Evolutionary conservation across 2,113 vertebrate species (phyloP).

Genomic region (Eretmochelys imbricata): DNA sequence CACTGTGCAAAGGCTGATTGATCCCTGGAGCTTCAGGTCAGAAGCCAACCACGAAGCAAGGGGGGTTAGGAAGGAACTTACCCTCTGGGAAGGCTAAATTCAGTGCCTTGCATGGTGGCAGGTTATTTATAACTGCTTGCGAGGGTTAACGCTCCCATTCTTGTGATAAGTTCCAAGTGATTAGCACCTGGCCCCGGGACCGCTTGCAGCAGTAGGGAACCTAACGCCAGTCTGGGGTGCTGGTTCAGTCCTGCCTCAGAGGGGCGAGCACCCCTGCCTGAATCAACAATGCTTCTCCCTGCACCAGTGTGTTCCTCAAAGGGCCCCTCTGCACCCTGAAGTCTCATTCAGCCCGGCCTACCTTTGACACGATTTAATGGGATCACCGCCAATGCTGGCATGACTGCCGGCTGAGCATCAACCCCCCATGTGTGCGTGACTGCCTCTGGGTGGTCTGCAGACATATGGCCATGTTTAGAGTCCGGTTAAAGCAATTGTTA

Average conservation of each 20-base stretch:
- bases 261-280: neutral
- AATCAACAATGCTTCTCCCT: neutral
- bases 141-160: neutral
- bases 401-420: neutral
- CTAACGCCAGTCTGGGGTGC: too few species aligned
- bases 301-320: neutral
- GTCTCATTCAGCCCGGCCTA: neutral
- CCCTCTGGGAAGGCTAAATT: neutral
- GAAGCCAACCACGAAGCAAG: neutral
- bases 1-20: rapidly evolving
- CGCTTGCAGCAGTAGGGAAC: neutral
- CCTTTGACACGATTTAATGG: neutral
- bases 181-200: neutral
- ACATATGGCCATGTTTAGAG: slow-evolving; percentile 88
- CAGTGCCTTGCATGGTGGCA: too few species aligned
- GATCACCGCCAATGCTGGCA: neutral
- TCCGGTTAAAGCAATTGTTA: slow-evolving; percentile 80
- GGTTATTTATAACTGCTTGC: neutral
- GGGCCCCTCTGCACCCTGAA: neutral
- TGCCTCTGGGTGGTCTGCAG: slow-evolving; percentile 81
- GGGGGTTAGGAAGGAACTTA: neutral
- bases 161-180: neutral
- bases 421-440: neutral
- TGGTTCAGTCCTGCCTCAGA: neutral
- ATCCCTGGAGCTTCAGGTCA: neutral